phyloP scores from a whole-genome alignment of 1,140 invertebrate genomes.

The Drosophila persimilis region DNA sequence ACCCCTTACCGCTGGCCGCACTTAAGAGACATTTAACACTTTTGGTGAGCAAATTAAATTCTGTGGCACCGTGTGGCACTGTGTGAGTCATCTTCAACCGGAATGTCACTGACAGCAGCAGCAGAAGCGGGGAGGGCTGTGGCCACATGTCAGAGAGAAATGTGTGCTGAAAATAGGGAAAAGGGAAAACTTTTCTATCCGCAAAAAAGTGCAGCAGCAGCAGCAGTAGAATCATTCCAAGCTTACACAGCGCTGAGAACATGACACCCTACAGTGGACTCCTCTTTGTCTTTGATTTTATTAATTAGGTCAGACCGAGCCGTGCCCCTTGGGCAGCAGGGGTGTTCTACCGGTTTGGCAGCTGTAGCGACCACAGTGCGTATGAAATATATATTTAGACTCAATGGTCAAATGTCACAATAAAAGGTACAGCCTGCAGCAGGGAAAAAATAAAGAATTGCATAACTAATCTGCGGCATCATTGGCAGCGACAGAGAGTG shows the following conservation, averaged over 20 bases:
- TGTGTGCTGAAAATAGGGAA: slow-evolving; percentile 36
- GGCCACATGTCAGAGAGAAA: slow-evolving; percentile 62
- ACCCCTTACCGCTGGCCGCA: slow-evolving; percentile 7
- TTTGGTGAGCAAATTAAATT: slow-evolving; percentile 44
- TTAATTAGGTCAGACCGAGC: slow-evolving; percentile 63
- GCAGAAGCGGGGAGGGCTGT: slow-evolving; percentile 16
- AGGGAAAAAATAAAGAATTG: slow-evolving; percentile 24
- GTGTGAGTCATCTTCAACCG: slow-evolving; percentile 71
- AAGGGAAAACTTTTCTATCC: slow-evolving; percentile 72
- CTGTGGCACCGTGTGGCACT: slow-evolving; percentile 10
- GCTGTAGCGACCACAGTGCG: slow-evolving; percentile 56
- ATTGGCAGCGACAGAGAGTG: slow-evolving; percentile 55
- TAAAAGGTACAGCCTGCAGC: slow-evolving; percentile 24
- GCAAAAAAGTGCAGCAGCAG: slow-evolving; percentile 40
- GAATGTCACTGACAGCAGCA: slow-evolving; percentile 62
- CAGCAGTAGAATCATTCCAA: slow-evolving; percentile 11
- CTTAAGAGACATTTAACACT: slow-evolving; percentile 28
- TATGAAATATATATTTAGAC: slow-evolving; percentile 68
- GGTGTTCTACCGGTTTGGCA: slow-evolving; percentile 26
- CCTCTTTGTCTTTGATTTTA: not conserved
- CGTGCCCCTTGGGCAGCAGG: slow-evolving; percentile 26
- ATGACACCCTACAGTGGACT: slow-evolving; percentile 1
- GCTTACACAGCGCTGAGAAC: not conserved
- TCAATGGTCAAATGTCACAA: slow-evolving; percentile 58
- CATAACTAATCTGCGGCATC: slow-evolving; percentile 63